phyloP scores from a whole-genome alignment of 2,888 invertebrate genomes.

The Agrotis segetum region DNA sequence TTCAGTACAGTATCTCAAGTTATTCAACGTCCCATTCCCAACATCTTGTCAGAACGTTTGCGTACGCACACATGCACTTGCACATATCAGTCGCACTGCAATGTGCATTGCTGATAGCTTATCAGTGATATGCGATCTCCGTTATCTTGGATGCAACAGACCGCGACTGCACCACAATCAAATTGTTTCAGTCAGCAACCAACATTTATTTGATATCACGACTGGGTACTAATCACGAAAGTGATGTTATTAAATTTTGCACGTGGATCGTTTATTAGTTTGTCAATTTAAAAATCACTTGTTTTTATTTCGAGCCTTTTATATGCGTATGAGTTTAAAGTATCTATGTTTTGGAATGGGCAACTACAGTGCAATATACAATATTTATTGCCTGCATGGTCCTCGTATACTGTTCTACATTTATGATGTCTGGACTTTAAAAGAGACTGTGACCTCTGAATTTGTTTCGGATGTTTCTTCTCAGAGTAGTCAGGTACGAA shows the following conservation, averaged over 20 bases:
- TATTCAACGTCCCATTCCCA: not conserved
- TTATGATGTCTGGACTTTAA: too few species aligned
- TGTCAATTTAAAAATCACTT: not conserved
- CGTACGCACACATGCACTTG: conserved; percentile 45
- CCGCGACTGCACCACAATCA: conserved; percentile 67
- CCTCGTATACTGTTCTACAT: too few species aligned
- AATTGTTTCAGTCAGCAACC: conserved; percentile 57
- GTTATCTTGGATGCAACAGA: conserved; percentile 81
- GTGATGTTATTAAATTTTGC: conserved; percentile 58
- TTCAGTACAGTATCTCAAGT: conserved; percentile 5
- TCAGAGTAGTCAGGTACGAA: too few species aligned
- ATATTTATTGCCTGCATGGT: too few species aligned
- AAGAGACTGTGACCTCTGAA: too few species aligned
- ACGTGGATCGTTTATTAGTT: conserved; percentile 49
- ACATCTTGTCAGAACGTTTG: conserved; percentile 29
- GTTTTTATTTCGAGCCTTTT: too few species aligned
- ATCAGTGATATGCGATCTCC: conserved; percentile 83
- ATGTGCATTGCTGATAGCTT: conserved; percentile 78
- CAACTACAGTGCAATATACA: too few species aligned
- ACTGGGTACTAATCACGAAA: conserved; percentile 47
- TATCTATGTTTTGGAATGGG: too few species aligned
- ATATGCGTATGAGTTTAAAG: too few species aligned
- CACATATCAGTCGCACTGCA: conserved; percentile 69
- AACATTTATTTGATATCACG: conserved; percentile 59
- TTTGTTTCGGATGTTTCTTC: too few species aligned